Conservation (phyloP, 1,140 invertebrate species). For the Drosophila busckii region DNA sequence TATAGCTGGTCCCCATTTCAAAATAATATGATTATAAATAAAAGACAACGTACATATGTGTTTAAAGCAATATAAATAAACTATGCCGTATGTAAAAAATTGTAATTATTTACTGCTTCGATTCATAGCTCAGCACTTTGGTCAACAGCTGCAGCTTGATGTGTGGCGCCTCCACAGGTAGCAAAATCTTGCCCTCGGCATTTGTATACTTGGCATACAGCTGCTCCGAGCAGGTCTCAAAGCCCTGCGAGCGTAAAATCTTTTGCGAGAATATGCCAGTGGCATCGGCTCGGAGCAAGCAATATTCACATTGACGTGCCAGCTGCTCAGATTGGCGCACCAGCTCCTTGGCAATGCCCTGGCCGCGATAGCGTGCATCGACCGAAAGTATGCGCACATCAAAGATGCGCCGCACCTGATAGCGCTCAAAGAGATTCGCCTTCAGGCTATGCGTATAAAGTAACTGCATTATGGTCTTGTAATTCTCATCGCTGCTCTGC, state of each 20-base stretch:
- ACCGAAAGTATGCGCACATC: constrained; percentile 90
- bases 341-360: constrained; percentile 85
- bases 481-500: constrained; percentile 82
- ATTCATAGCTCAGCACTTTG: constrained; percentile 37
- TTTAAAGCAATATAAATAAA: constrained; percentile 11
- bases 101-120: constrained; percentile 5
- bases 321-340: constrained; percentile 83
- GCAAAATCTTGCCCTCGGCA: constrained; percentile 81
- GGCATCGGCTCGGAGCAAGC: constrained; percentile 88
- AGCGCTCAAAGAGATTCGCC: constrained; percentile 83
- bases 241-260: constrained; percentile 84
- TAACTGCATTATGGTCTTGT: constrained; percentile 84
- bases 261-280: constrained; percentile 89
- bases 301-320: constrained; percentile 84
- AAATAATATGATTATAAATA: too few species aligned
- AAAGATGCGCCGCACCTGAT: constrained; percentile 86
- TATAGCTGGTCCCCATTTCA: constrained; percentile 58
- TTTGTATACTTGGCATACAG: constrained; percentile 84
- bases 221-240: constrained; percentile 83
- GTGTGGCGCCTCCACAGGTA: constrained; percentile 82
- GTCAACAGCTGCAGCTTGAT: constrained; percentile 83
- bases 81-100: constrained; percentile 1
- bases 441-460: constrained; percentile 83
- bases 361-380: constrained; percentile 84
- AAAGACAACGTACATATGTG: constrained; percentile 21